Percentiles rank a stretch among this genome's conserved stretches.
Conservation (phyloP, 2,888 invertebrate genomes). For the Ectropis crepuscularia region DNA sequence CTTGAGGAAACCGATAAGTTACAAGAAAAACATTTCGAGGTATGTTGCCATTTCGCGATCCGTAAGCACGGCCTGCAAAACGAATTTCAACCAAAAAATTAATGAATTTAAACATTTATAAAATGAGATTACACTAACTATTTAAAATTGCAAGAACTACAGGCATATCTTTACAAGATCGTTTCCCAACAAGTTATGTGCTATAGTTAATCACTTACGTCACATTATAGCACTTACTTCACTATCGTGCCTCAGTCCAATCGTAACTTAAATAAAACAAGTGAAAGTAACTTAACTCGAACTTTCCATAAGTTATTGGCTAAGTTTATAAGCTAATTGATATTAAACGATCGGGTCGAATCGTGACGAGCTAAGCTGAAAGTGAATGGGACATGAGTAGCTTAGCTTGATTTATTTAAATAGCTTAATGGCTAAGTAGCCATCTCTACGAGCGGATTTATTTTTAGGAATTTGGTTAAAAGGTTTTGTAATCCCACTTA, state of each 20-base stretch:
- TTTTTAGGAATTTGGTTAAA: background rate
- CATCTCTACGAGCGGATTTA: background rate
- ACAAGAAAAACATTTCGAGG: too few species aligned
- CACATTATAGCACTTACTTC: background rate
- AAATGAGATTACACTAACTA: too few species aligned
- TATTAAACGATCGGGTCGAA: slow-evolving; percentile 10
- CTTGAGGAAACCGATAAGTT: too few species aligned
- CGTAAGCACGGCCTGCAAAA: too few species aligned
- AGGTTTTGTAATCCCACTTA: too few species aligned
- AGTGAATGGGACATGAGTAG: slow-evolving; percentile 13
- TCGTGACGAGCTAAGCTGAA: slow-evolving; percentile 14
- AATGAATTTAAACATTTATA: too few species aligned
- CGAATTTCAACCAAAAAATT: too few species aligned
- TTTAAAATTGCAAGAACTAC: too few species aligned
- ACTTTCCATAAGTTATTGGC: slow-evolving; percentile 21
- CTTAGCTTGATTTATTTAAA: slow-evolving; percentile 16
- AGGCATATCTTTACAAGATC: too few species aligned
- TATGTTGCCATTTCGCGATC: too few species aligned
- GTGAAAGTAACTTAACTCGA: slow-evolving; percentile 25
- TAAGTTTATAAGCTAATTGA: slow-evolving; percentile 19
- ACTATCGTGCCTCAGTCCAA: background rate
- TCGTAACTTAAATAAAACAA: slow-evolving; percentile 8
- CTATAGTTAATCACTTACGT: background rate
- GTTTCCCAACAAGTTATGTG: too few species aligned
- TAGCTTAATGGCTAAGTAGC: slow-evolving; percentile 4